Base-by-base conservation (phyloP, 1,140 invertebrate species). In the Melitaea cinxia region DNA sequence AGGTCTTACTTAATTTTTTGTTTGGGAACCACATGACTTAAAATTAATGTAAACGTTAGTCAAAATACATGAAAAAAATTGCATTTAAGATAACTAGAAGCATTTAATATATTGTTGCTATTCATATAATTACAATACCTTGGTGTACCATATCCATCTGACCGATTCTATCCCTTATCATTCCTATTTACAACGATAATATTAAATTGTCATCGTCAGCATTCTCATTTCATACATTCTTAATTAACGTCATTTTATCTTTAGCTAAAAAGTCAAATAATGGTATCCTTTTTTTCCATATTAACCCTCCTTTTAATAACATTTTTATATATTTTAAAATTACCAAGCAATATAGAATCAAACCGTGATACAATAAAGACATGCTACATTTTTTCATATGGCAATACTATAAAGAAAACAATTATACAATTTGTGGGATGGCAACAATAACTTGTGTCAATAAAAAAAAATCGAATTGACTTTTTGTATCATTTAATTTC, bases 171-270 rank as follows among this genome's bases (percentile, higher is more conserved):
- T 47, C 23, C 42, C n/a, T 47, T 4, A 23, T 19, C 21, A 6
- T 19, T 17, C 19, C 9, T 83, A 88, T 83, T 70, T 83, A 88
- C 78, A 85, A 61, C 49, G 17, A 78, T 75, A 80, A 80, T 81
- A 82, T 85, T 70, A n/a, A 47, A 10, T 23, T 24, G 42, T 47
- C 42, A 47, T 45, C 10, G 23, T 23, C 42, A 47, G 23, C 21
- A n/a, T 10, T 23, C 42, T 12, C 73, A 80, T 78, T 68, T 75
- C 57, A 65, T 56, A 30, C 50, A 52, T 69, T 78, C 42, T 73
- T 83, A 79, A 33, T 10, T 33, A 10, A 33, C 12, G 30, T 9
- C 30, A 33, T 33, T 33, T 33, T 33, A 33, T 33, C 30, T 33
- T 33, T 33, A 28, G 26, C 7, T 28, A n/a, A n/a, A n/a, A n/a